These are phyloP conservation scores for Daphoenositta chrysoptera DNA, from an alignment of 2,113 vertebrate species.

Conservation along the genomic window DNA sequence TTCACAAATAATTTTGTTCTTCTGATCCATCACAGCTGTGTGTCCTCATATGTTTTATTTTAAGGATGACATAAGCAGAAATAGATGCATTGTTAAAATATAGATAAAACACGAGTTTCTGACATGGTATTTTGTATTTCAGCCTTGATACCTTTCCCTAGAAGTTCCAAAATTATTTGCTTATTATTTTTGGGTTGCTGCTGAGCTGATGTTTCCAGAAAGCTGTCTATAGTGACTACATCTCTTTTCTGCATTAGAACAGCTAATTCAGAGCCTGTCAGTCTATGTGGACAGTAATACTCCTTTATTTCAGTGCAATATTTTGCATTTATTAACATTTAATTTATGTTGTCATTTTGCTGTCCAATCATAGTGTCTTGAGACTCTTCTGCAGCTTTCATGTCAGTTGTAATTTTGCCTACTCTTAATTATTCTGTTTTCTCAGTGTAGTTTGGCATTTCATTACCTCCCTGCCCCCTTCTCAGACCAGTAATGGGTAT, in stretches of 20 bases:
- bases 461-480: neutral
- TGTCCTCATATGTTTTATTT: neutral
- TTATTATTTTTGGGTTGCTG: neutral
- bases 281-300: neutral
- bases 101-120: neutral
- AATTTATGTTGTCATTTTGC: constrained; percentile 23
- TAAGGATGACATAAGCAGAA: neutral
- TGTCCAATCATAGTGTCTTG: neutral
- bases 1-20: neutral
- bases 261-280: neutral
- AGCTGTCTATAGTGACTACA: neutral
- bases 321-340: constrained; percentile 37
- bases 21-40: neutral
- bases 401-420: neutral
- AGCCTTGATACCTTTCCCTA: neutral
- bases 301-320: neutral
- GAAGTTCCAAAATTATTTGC: neutral
- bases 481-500: neutral
- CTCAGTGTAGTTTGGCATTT: neutral
- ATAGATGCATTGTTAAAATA: neutral
- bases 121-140: neutral
- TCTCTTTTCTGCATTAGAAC: neutral
- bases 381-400: neutral
- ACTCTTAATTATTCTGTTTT: neutral
- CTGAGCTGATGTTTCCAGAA: neutral